Evolutionary conservation across 2,797 vertebrate genomes (phyloP).

Genomic region (Sorex maritimensis): DNA sequence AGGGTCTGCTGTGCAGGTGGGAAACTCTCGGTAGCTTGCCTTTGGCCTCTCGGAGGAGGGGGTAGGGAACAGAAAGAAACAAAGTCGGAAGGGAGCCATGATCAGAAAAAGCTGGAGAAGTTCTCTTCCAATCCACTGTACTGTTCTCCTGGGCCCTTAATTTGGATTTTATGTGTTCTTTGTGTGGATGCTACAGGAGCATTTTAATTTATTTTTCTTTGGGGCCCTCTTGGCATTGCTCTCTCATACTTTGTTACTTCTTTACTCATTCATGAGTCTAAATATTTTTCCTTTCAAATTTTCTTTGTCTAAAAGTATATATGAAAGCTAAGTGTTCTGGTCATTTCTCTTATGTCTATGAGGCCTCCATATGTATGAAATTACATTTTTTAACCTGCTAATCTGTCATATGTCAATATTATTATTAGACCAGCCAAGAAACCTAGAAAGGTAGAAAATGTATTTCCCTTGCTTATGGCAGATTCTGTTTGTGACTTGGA

Average conservation of each 20-base stretch:
- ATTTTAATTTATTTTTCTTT: too few species aligned
- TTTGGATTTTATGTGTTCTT: too few species aligned
- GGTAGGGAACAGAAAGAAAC: too few species aligned
- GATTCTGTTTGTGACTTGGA: accelerated
- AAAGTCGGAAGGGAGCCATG: too few species aligned
- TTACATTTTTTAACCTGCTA: neutral
- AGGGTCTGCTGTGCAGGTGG: too few species aligned
- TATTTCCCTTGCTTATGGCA: neutral
- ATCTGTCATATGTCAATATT: neutral
- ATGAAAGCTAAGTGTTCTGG: neutral
- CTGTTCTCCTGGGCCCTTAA: too few species aligned
- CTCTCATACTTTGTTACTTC: neutral
- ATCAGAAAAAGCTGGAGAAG: too few species aligned
- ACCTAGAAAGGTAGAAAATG: neutral
- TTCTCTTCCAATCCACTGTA: too few species aligned
- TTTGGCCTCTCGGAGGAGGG: too few species aligned
- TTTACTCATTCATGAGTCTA: neutral
- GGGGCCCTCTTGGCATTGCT: too few species aligned
- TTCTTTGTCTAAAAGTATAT: neutral
- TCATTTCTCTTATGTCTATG: neutral
- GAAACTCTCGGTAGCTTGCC: too few species aligned
- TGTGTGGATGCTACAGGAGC: too few species aligned
- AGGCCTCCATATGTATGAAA: neutral
- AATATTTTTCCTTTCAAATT: neutral
- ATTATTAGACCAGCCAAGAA: neutral